phyloP scores from a whole-genome alignment of 2,113 vertebrate species.

The Protomyctophum bolini region DNA sequence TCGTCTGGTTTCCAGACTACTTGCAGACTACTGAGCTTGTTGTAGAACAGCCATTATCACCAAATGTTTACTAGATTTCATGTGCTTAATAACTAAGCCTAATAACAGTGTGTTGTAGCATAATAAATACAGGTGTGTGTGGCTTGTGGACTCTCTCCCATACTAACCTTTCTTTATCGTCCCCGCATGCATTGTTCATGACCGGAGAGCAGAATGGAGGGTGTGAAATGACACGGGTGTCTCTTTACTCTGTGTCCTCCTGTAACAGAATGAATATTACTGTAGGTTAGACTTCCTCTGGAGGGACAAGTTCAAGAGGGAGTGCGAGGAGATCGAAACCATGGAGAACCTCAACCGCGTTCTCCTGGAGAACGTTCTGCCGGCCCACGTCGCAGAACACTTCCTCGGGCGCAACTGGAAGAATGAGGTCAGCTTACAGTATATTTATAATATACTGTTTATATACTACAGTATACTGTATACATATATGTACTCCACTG shows the following conservation, averaged over 20 bases:
- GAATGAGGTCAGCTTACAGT: constrained; percentile 91
- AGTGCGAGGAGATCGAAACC: constrained; percentile 98
- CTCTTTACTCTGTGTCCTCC: constrained; percentile 94
- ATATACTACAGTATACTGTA: too few relatives aligned
- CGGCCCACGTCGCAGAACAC: constrained; percentile 96
- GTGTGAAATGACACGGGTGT: constrained; percentile 73
- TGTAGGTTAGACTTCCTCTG: constrained; percentile 99
- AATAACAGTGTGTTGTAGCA: too few relatives aligned
- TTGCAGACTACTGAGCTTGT: too few relatives aligned
- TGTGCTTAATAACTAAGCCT: too few relatives aligned
- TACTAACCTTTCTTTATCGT: not conserved
- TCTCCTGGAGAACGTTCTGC: constrained; percentile 95
- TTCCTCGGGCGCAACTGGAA: constrained; percentile 97
- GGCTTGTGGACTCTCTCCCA: too few relatives aligned
- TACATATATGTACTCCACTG: too few relatives aligned
- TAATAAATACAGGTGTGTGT: too few relatives aligned
- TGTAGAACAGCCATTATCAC: too few relatives aligned
- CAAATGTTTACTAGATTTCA: too few relatives aligned
- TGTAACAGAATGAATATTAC: constrained; percentile 99
- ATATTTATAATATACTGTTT: too few relatives aligned
- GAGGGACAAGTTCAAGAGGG: constrained; percentile 99
- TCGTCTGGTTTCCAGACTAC: too few relatives aligned
- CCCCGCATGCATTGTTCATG: constrained; percentile 5
- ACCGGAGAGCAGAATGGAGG: constrained; percentile 46
- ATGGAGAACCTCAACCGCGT: constrained; percentile 98